These are phyloP conservation scores for Tromatobia lineatoria DNA, from an alignment of 2,888 invertebrate genomes.

Conservation along the genomic window DNA sequence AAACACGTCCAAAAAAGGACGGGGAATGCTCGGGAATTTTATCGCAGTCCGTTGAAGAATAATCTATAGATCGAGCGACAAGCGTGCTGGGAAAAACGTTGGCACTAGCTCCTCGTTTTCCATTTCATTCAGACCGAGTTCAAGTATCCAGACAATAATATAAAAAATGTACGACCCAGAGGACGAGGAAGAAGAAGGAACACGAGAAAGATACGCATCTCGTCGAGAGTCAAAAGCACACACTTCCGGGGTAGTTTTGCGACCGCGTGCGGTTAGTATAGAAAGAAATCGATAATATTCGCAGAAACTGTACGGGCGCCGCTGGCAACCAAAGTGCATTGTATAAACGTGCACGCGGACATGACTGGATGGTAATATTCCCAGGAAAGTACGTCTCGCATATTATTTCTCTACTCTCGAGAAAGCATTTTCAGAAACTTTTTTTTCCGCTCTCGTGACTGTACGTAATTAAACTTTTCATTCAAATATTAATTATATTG, in stretches of 20 bases:
- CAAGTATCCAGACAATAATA: conserved; percentile 41
- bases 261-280: conserved; percentile 17
- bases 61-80: neutral
- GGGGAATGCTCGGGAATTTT: conserved; percentile 25
- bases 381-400: conserved; percentile 15
- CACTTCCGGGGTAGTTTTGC: conserved; percentile 19
- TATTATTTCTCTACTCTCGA: conserved; percentile 15
- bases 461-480: conserved; percentile 10
- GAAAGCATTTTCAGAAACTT: conserved; percentile 3
- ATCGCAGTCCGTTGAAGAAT: conserved; percentile 42
- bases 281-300: conserved; percentile 47
- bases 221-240: neutral
- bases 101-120: conserved; percentile 33
- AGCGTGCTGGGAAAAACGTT: conserved; percentile 14
- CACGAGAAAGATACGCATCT: conserved; percentile 32
- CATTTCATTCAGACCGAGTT: conserved; percentile 33
- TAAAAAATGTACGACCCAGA: conserved; percentile 49
- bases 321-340: conserved; percentile 25
- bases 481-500: neutral
- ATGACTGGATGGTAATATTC: conserved; percentile 36
- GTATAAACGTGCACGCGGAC: neutral
- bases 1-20: conserved; percentile 3
- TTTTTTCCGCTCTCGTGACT: neutral
- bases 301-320: conserved; percentile 15
- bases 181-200: neutral